Base-by-base conservation (phyloP, 1,140 invertebrate genomes). In the Gonatopus flavifemur region DNA sequence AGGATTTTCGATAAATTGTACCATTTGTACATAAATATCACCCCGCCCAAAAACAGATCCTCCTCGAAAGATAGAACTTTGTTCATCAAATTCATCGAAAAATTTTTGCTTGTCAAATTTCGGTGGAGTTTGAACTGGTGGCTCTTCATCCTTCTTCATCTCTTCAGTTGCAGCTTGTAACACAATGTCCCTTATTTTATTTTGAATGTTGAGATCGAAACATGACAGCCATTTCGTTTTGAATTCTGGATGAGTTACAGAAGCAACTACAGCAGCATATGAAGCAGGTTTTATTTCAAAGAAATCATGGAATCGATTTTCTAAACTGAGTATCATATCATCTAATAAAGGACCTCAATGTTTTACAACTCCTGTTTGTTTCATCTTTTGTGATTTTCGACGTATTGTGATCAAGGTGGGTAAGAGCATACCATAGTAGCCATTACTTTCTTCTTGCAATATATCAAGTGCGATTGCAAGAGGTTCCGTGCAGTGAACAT, bases 241-340 rank as follows among this genome's bases (percentile, higher is more conserved):
- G 9, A 61, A 57, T 49, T 49, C 37, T 9, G 55, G 59, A 42
- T 61, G 49, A 2, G 41, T 19, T 24, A 55, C 12, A 4, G 59
- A 41, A 10, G 55, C 59, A 13, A 55, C 35, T 10, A 49, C 55
- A 38, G 51, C 59, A 46, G 19, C 16, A 24, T 24, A 13, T n/a
- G 46, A 31, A n/a, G 18, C 35, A 13, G 43, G 13, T 32, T 25
- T 10, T 20, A 57, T 18, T 10, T 49, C 40, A 15, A 57, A 61
- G 31, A 51, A 38, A 22, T 32, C 13, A 22, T 22, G 5, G 22
- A 61, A 61, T 41, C 58, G 41, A 3, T 0, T 25, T 25, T 61
- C 44, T 5, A 54, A 20, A 2, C 1, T 16, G 9, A 8, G 16
- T 9, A 40, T 43, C 22, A 55, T 36, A 33, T 22, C 37, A 25